Conservation (phyloP, 2,113 vertebrate species). For the Poeciliopsis retropinna region DNA sequence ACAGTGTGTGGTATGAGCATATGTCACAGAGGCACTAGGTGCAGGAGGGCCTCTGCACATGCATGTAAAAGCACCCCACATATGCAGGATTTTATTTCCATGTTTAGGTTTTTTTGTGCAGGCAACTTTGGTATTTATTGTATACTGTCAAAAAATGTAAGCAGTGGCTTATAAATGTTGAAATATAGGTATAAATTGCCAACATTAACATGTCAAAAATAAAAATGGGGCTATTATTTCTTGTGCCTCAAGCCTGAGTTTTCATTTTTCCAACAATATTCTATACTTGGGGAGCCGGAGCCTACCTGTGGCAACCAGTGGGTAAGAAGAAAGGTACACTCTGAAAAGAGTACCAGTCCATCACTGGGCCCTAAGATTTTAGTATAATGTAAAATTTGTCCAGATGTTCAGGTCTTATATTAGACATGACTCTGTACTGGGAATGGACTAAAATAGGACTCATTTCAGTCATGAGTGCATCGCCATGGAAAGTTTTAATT, state of each 20-base stretch:
- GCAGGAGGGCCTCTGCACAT: too few species aligned
- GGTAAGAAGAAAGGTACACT: neutral
- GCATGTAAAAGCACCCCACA: too few species aligned
- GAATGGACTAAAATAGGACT: neutral
- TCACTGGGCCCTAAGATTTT: neutral
- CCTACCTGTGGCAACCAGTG: neutral
- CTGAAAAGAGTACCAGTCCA: neutral
- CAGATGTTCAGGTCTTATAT: neutral
- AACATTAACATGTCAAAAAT: neutral
- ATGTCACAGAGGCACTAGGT: too few species aligned
- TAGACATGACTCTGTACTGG: neutral
- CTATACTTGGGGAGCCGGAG: neutral
- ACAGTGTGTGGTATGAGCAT: too few species aligned
- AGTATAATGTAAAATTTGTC: neutral
- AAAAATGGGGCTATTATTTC: neutral
- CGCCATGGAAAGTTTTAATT: neutral
- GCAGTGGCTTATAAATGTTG: neutral
- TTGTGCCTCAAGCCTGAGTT: neutral
- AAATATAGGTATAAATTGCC: neutral
- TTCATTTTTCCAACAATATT: neutral
- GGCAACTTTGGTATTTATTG: neutral
- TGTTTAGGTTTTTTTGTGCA: neutral
- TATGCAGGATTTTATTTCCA: neutral
- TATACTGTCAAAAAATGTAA: neutral
- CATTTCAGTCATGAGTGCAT: neutral